Evolutionary conservation across 2,888 invertebrate genomes (phyloP).

Genomic region (Apomyelois bistriatella): DNA sequence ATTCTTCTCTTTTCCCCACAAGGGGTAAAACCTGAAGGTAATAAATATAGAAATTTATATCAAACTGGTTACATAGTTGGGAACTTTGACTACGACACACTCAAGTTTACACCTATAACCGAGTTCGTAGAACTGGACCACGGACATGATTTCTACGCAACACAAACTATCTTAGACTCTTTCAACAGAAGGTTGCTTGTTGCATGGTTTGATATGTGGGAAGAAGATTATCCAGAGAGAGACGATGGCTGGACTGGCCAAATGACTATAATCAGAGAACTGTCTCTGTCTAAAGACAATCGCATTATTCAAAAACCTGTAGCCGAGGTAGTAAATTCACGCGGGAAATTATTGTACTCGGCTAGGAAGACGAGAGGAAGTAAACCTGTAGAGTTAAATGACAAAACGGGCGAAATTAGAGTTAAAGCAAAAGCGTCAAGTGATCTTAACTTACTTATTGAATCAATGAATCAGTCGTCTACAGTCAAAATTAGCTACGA

Average conservation of each 20-base stretch:
- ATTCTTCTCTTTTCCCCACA: slow-evolving; percentile 68
- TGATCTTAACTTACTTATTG: slow-evolving; percentile 41
- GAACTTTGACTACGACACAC: slow-evolving; percentile 48
- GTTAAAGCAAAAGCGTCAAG: slow-evolving; percentile 28
- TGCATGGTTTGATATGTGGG: slow-evolving; percentile 73
- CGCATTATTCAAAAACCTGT: slow-evolving; percentile 50
- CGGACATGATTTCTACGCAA: slow-evolving; percentile 70
- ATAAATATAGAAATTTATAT: slow-evolving; percentile 54
- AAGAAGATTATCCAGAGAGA: slow-evolving; percentile 53
- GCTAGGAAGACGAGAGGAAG: slow-evolving; percentile 29
- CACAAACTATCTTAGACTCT: slow-evolving; percentile 52
- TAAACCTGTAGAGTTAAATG: slow-evolving; percentile 24
- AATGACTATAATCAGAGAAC: slow-evolving; percentile 54
- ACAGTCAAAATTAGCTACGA: slow-evolving; percentile 45
- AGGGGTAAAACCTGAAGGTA: slow-evolving; percentile 52
- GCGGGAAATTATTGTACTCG: slow-evolving; percentile 28
- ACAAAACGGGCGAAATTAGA: slow-evolving; percentile 50
- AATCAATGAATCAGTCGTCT: slow-evolving; percentile 29
- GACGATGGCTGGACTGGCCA: slow-evolving; percentile 60
- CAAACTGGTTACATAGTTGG: slow-evolving; percentile 71
- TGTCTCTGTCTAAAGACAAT: slow-evolving; percentile 40
- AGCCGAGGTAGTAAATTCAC: slow-evolving; percentile 29
- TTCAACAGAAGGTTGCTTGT: slow-evolving; percentile 46
- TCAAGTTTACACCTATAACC: slow-evolving; percentile 39
- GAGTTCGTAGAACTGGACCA: slow-evolving; percentile 54